A percentile compares a stretch with the other conserved stretches of the same genome.
Conservation (phyloP, 2,113 vertebrate genomes). For the Odontophorus gujanensis region DNA sequence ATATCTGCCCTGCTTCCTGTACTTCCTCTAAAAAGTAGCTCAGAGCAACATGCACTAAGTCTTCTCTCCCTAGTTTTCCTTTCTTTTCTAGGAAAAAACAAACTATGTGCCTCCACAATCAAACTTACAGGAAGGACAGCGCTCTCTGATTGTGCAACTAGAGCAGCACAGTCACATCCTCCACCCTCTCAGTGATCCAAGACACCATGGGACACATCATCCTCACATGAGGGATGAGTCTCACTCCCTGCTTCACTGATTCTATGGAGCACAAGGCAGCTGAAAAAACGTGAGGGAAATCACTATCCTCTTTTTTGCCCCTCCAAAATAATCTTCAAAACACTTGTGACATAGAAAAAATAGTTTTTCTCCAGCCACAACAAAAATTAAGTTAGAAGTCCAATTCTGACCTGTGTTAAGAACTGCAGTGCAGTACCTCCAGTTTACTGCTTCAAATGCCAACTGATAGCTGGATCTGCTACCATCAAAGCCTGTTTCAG, state of each 20-base stretch:
- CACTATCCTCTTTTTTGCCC: not conserved
- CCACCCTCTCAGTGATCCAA: not conserved
- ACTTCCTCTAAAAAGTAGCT: not conserved
- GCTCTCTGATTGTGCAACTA: not conserved
- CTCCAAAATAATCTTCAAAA: not conserved
- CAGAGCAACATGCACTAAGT: not conserved
- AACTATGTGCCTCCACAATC: accelerated
- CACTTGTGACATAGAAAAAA: not conserved
- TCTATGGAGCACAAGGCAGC: not conserved
- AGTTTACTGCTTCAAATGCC: not conserved
- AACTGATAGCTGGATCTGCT: not conserved
- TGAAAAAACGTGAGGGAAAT: not conserved
- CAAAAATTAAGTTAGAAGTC: not conserved
- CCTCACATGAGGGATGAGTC: not conserved
- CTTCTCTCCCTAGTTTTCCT: not conserved
- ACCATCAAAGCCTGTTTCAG: not conserved
- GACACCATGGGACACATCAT: accelerated
- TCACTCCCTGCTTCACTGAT: not conserved
- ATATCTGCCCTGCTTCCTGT: not conserved
- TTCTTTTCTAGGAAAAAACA: not conserved
- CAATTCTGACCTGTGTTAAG: not conserved
- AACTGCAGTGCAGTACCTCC: not conserved
- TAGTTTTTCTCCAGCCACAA: no score
- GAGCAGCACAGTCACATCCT: not conserved
- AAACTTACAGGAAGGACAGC: not conserved